Base-by-base conservation (phyloP, 2,797 vertebrate species). In the Rhinatrema bivittatum region DNA sequence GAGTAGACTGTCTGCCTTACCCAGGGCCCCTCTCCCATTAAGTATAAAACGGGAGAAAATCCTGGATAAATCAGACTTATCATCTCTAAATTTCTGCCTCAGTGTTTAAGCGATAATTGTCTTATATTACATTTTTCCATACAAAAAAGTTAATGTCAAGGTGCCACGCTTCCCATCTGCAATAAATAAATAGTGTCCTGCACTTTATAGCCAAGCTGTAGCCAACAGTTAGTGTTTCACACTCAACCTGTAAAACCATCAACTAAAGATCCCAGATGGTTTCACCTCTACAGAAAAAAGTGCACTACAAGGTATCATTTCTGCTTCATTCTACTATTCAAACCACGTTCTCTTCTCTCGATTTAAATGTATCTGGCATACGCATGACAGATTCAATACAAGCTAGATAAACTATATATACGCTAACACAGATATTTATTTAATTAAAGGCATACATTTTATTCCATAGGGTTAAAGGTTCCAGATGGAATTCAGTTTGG, bases 351-450 rank as follows among this genome's bases (percentile, higher is more conserved):
- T 52, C 42, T 16, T 34, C 28, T 62, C 55, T 49, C 21, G 39
- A 50, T 36, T 21, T 50, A 48, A 51, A 53, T 54, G 50, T 45
- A 16, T 53, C 60, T 41, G n/a, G n/a, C n/a, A n/a, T n/a, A n/a
- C n/a, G n/a, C n/a, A n/a, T n/a, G n/a, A n/a, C n/a, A n/a, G n/a
- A n/a, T n/a, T n/a, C n/a, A n/a, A n/a, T n/a, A n/a, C n/a, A 60
- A 50, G 56, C 65, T 50, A 62, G 51, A 55, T 32, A 22, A 49
- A 16, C 29, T 56, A 48, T 57, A 57, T 54, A 59, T 65, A 63
- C 57, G 58, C 27, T 17, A 56, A 55, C 45, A 29, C 28, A 39
- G 37, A 46, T 25, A n/a, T n/a, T n/a, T n/a, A n/a, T n/a, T n/a
- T n/a, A 38, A 29, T 12, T 34, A 49, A 35, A 50, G 41, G 43